Base-by-base conservation (phyloP, 2,797 vertebrate genomes). In the Leptatherina wallacei region DNA sequence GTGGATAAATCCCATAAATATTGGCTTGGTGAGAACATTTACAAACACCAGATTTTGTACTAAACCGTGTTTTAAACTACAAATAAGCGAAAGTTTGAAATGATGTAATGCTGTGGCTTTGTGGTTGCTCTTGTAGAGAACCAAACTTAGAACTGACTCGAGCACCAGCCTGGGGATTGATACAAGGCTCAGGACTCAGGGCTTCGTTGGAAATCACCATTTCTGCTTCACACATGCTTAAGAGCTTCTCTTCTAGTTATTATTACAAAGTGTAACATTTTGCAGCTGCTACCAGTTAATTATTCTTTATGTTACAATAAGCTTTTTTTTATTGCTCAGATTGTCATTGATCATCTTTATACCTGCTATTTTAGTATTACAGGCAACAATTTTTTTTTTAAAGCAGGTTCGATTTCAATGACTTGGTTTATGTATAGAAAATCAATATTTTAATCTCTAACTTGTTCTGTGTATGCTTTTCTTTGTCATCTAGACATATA, bases 401-500 rank as follows among this genome's bases (percentile, higher is more conserved):
- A 35, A 4, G 33, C 3, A 35, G 5, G 33, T 42, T 42, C 4
- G 38, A 42, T 42, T 13, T 1, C 38, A 42, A 16, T 18, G 42
- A 44, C 13, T 42, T 42, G 13, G 38, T 42, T 16, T 42, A 5
- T 6, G 16, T 18, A 18, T 40, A 38, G 16, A 27, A 68, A 54
- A 44, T 54, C 0, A 0, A 0, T 8, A 6, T 24, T 60, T 54
- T 38, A 13, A 4, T 12, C 7, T 4, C 30, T 59, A 24, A 66
- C 52, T 16, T 4, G 10, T 44, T 49, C 3, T 70, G 1, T 81
- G 6, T 62, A 0, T 79, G 14, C 79, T 14, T 77, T 16, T 72
- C n/a, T 73, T 55, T 18, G 40, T 36, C 38, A 14, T 83, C 11
- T 83, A 98, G 98, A 95, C 91, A 5, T 99, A 99, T 88, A 99